Evolutionary conservation across 2,888 invertebrate species (phyloP).

Genomic region (Ceratothoa steindachneri): DNA sequence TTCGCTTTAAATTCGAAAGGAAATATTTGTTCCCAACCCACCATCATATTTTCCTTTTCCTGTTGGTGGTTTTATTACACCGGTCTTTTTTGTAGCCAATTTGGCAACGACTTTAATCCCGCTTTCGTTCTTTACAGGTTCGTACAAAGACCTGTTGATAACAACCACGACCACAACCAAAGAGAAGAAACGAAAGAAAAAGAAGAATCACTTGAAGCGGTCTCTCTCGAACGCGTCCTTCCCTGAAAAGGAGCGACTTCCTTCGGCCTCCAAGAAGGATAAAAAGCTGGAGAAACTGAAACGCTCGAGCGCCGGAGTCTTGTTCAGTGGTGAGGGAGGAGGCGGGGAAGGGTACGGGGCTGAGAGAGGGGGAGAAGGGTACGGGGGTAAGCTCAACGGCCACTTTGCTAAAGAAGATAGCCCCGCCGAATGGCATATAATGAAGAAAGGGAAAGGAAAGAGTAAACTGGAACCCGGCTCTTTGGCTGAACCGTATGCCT

Average conservation of each 20-base stretch:
- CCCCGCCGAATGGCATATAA: background rate
- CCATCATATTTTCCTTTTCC: no score
- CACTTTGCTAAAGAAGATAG: background rate
- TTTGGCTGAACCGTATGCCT: background rate
- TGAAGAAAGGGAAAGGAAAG: background rate
- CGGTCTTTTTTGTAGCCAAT: no score
- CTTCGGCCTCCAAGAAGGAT: slow-evolving; percentile 14
- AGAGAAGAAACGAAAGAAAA: slow-evolving; percentile 25
- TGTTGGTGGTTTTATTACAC: no score
- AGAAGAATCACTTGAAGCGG: slow-evolving; percentile 23
- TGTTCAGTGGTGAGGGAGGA: slow-evolving; percentile 26
- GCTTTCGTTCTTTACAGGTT: no score
- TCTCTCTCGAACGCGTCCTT: slow-evolving; percentile 39
- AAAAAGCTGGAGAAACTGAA: slow-evolving; percentile 29
- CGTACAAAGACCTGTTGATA: slow-evolving; percentile 36
- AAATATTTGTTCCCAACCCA: no score
- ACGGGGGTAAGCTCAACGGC: background rate
- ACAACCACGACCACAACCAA: slow-evolving; percentile 27
- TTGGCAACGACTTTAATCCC: no score
- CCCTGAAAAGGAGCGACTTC: slow-evolving; percentile 11
- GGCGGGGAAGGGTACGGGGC: background rate
- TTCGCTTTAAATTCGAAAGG: no score
- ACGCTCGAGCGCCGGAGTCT: slow-evolving; percentile 35
- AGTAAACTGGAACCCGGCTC: background rate
- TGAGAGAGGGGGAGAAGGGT: background rate